Percentiles rank a stretch among this genome's conserved stretches.
phyloP scores from a whole-genome alignment of 2,113 vertebrate genomes.

The Lepus timidus region DNA sequence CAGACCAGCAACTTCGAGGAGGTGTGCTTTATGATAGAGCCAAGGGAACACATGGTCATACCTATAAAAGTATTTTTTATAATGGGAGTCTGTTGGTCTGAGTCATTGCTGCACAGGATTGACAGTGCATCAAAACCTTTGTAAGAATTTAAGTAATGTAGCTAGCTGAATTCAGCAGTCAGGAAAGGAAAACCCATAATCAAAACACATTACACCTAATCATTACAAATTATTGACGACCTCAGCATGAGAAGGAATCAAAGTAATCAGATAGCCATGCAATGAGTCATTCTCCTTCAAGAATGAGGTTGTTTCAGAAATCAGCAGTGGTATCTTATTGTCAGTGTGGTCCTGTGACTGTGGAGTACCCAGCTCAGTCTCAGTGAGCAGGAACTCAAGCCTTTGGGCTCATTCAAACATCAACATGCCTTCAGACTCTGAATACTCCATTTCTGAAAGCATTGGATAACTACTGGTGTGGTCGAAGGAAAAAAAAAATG shows the following conservation, averaged over 20 bases:
- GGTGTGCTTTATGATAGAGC: neutral
- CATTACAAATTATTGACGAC: neutral
- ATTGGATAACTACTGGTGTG: neutral
- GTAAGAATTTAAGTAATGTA: neutral
- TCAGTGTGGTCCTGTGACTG: too few species aligned
- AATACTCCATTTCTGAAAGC: neutral
- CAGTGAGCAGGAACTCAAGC: neutral
- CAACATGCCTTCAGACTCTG: neutral
- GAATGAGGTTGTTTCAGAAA: neutral
- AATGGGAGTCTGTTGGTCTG: neutral
- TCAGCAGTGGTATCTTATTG: neutral
- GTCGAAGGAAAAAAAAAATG: neutral
- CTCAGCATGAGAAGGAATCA: neutral
- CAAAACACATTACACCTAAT: neutral
- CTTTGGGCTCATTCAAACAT: neutral
- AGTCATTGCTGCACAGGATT: too few species aligned
- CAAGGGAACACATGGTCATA: neutral
- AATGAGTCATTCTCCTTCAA: neutral
- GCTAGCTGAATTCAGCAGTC: neutral
- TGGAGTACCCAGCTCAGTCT: neutral
- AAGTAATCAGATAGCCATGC: neutral
- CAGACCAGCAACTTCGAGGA: neutral
- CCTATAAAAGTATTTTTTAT: neutral
- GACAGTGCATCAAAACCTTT: neutral
- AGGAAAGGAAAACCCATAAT: neutral